phyloP scores from a whole-genome alignment of 2,797 vertebrate species.

The Strix occidentalis region DNA sequence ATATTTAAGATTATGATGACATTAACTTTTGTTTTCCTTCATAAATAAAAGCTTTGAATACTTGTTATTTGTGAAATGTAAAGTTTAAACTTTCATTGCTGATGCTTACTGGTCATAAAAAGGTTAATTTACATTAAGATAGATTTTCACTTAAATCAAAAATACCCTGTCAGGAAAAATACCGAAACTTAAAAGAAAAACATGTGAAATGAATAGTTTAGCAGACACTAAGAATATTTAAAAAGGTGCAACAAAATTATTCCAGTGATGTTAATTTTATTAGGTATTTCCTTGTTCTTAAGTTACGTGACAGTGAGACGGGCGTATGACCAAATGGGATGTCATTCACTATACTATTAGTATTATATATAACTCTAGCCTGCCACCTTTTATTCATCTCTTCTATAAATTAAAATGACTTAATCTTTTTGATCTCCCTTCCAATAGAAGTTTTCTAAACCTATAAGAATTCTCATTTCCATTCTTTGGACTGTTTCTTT shows the following conservation, averaged over 20 bases:
- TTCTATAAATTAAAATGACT: not conserved
- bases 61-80: conserved; percentile 28
- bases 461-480: not conserved
- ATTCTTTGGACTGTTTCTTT: not conserved
- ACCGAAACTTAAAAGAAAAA: not conserved
- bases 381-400: not conserved
- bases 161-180: not conserved
- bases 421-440: conserved; percentile 10
- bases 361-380: not conserved
- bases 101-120: not conserved
- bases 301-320: not conserved
- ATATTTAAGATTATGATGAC: conserved; percentile 59
- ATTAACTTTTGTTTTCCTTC: conserved; percentile 60
- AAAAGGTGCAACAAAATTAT: conserved; percentile 1
- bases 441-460: not conserved
- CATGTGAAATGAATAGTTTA: not conserved
- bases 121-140: not conserved
- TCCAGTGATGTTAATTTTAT: conserved; percentile 22
- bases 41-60: conserved; percentile 15
- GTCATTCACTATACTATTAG: not conserved
- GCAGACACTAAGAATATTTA: not conserved
- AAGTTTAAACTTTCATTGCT: conserved; percentile 20
- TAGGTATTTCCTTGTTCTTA: not conserved
- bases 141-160: conserved; percentile 11
- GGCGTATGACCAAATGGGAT: not conserved